A percentile compares a stretch with the other conserved stretches of the same genome.
phyloP scores from a whole-genome alignment of 2,797 vertebrate genomes.

The Tenualosa ilisha region DNA sequence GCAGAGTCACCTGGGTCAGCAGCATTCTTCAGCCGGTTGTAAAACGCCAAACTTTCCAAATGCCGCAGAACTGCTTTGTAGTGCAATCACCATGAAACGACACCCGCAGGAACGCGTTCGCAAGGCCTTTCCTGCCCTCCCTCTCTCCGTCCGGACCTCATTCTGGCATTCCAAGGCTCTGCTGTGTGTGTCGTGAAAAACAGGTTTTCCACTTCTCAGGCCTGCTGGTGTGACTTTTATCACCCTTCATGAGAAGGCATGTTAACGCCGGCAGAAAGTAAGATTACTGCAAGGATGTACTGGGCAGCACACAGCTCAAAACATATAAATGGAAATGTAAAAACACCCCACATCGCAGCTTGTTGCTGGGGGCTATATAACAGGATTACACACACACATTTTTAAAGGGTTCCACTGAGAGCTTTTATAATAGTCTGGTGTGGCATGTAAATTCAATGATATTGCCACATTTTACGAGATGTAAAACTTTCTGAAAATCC shows the following conservation, averaged over 20 bases:
- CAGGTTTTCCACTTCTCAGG: slow-evolving; percentile 3
- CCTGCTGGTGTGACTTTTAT: background rate
- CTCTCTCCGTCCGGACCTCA: slow-evolving; percentile 27
- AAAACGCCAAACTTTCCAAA: slow-evolving; percentile 20
- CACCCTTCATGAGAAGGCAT: background rate
- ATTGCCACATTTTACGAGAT: slow-evolving; percentile 12
- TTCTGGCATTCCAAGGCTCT: slow-evolving; percentile 16
- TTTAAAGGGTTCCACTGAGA: slow-evolving; percentile 12
- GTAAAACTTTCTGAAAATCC: background rate
- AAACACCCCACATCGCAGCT: background rate
- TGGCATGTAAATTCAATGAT: background rate
- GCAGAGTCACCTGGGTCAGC: slow-evolving; percentile 22
- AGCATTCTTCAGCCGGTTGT: slow-evolving; percentile 20
- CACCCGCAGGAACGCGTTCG: slow-evolving; percentile 36
- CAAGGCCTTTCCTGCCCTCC: slow-evolving; percentile 28
- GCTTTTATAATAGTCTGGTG: slow-evolving; percentile 11
- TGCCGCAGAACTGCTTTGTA: slow-evolving; percentile 33
- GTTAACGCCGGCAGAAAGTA: background rate
- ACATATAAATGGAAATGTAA: background rate
- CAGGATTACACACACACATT: background rate
- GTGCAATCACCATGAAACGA: slow-evolving; percentile 35
- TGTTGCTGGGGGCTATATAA: background rate
- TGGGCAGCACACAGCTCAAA: background rate
- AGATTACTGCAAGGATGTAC: slow-evolving; percentile 5
- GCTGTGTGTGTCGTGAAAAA: background rate